Conservation (phyloP, 2,888 invertebrate genomes). For the Hololepta plana region DNA sequence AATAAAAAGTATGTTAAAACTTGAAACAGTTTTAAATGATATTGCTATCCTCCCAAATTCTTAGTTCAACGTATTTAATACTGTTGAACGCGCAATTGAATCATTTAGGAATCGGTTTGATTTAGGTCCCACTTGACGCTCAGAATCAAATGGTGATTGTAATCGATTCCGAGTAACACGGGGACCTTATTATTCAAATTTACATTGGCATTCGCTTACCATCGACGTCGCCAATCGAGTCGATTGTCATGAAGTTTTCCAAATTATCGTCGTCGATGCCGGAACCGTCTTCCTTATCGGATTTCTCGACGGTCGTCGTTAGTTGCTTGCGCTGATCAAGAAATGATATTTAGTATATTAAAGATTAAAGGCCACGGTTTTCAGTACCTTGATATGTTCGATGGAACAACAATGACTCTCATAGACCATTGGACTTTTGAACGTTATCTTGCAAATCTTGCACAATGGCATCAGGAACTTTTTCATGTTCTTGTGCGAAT, state of each 20-base stretch:
- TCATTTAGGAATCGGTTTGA: conserved; percentile 11
- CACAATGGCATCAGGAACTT: conserved; percentile 71
- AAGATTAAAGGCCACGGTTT: not conserved
- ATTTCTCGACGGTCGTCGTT: conserved; percentile 20
- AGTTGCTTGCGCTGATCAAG: conserved; percentile 34
- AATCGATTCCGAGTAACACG: conserved; percentile 13
- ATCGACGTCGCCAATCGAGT: conserved; percentile 73
- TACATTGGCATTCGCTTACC: conserved; percentile 27
- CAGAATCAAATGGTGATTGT: conserved; percentile 11
- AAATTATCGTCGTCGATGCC: conserved; percentile 53
- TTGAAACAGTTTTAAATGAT: conserved; percentile 1
- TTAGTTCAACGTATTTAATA: conserved; percentile 5
- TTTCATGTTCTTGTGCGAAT: conserved; percentile 69
- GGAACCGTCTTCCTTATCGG: conserved; percentile 35
- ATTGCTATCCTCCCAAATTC: too few relatives aligned
- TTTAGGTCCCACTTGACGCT: conserved; percentile 13
- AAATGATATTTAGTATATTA: conserved; percentile 7
- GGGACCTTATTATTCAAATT: conserved; percentile 9
- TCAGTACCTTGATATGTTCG: conserved; percentile 55
- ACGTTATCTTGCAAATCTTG: conserved; percentile 55
- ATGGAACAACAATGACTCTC: conserved; percentile 69
- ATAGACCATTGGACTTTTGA: conserved; percentile 70
- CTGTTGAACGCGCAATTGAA: too few relatives aligned
- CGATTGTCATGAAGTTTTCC: conserved; percentile 75
- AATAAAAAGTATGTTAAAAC: conserved; percentile 4